These are phyloP conservation scores for Rallus limicola DNA, from an alignment of 2,113 vertebrate genomes.

Conservation along the genomic window DNA sequence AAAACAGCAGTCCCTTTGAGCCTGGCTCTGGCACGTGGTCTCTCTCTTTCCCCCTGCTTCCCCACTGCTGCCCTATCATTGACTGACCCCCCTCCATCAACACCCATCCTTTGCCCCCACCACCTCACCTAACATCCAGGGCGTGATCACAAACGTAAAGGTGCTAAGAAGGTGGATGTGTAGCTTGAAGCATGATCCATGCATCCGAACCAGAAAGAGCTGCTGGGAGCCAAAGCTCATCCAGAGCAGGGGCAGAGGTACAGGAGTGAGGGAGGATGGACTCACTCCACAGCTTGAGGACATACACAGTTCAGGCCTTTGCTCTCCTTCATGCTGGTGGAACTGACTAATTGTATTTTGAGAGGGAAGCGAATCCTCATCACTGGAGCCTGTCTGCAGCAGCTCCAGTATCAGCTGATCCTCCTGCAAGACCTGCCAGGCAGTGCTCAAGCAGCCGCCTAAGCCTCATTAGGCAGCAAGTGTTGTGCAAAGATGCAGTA, in stretches of 20 bases:
- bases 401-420: conserved; percentile 25
- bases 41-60: background rate
- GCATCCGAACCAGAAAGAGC: background rate
- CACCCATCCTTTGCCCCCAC: background rate
- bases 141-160: background rate
- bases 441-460: background rate
- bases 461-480: conserved; percentile 30
- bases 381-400: background rate
- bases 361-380: conserved; percentile 6
- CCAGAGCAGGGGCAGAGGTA: background rate
- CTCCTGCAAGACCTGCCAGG: background rate
- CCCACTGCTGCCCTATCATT: fast-evolving
- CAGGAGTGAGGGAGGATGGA: background rate
- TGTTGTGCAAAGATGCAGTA: background rate
- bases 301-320: conserved; percentile 20
- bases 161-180: background rate
- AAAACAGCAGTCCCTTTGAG: fast-evolving
- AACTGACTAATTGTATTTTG: conserved; percentile 13
- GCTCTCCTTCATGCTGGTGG: background rate
- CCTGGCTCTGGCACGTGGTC: background rate
- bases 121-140: background rate
- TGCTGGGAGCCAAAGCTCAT: background rate
- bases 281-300: background rate
- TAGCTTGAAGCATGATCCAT: background rate
- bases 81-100: background rate